phyloP scores from a whole-genome alignment of 2,113 vertebrate genomes.

The Erythrolamprus reginae region DNA sequence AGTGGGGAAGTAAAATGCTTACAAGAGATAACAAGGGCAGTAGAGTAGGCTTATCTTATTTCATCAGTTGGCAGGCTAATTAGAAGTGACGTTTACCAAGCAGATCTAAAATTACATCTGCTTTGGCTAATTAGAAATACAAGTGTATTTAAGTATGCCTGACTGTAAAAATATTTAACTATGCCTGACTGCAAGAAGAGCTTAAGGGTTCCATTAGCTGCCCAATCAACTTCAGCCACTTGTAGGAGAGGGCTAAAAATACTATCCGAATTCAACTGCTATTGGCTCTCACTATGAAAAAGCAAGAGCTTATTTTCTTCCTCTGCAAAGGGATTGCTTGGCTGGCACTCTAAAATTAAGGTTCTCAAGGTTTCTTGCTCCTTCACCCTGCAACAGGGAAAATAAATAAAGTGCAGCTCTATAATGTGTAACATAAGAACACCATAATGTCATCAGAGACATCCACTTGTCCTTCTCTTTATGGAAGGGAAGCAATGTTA shows the following conservation, averaged over 20 bases:
- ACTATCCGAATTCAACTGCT: slow-evolving; percentile 51
- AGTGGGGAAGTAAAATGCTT: slow-evolving; percentile 14
- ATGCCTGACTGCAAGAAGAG: slow-evolving; percentile 52
- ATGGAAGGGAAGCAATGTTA: neutral
- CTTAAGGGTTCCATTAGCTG: slow-evolving; percentile 25
- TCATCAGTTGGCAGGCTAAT: neutral
- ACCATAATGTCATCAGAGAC: neutral
- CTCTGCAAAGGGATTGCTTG: slow-evolving; percentile 8
- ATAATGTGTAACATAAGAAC: neutral
- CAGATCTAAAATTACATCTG: slow-evolving; percentile 46
- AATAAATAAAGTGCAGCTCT: neutral
- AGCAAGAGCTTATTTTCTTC: slow-evolving; percentile 20
- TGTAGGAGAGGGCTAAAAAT: slow-evolving; percentile 61
- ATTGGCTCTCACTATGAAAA: slow-evolving; percentile 58
- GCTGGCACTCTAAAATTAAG: slow-evolving; percentile 1
- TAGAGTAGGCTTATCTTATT: neutral
- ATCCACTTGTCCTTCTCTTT: neutral
- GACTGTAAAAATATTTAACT: slow-evolving; percentile 48
- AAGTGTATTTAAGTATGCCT: slow-evolving; percentile 38
- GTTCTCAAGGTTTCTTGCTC: neutral
- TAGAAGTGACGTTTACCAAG: slow-evolving; percentile 22
- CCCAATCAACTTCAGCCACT: slow-evolving; percentile 42
- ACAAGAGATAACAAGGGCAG: slow-evolving; percentile 20
- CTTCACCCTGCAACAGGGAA: neutral
- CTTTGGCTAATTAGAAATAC: slow-evolving; percentile 56